A percentile compares a stretch with the other conserved stretches of the same genome.
phyloP scores from a whole-genome alignment of 2,113 vertebrate species.

The Cyphomyrus discorhynchus region DNA sequence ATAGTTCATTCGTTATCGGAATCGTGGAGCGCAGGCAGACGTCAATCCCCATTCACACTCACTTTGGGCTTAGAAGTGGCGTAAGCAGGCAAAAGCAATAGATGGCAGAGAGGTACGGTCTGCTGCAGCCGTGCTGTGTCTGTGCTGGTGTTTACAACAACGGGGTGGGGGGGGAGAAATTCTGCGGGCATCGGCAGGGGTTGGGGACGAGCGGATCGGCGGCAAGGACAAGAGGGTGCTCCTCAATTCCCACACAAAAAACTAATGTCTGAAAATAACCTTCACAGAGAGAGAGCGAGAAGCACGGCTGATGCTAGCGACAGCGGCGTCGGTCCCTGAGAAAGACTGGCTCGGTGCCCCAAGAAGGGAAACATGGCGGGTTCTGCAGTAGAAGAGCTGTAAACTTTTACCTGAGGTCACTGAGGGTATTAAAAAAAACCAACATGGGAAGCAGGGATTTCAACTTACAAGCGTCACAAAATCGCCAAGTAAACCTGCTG shows the following conservation, averaged over 20 bases:
- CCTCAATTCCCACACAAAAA: background rate
- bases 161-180: background rate
- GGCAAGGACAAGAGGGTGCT: background rate
- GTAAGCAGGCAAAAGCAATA: background rate
- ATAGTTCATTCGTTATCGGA: background rate
- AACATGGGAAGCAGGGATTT: background rate
- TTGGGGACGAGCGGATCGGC: background rate
- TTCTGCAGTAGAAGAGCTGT: background rate
- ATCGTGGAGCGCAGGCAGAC: background rate
- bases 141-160: background rate
- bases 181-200: background rate
- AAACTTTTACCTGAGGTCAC: slow-evolving; percentile 32
- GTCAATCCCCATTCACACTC: background rate
- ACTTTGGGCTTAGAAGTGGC: background rate
- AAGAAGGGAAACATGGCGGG: background rate
- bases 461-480: background rate
- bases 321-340: background rate
- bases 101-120: background rate
- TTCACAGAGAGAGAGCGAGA: background rate
- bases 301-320: background rate
- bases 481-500: background rate
- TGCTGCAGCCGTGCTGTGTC: background rate
- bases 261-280: background rate
- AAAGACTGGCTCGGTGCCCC: background rate
- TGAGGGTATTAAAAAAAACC: background rate